phyloP scores from a whole-genome alignment of 2,113 vertebrate genomes.

The Rattus norvegicus region DNA sequence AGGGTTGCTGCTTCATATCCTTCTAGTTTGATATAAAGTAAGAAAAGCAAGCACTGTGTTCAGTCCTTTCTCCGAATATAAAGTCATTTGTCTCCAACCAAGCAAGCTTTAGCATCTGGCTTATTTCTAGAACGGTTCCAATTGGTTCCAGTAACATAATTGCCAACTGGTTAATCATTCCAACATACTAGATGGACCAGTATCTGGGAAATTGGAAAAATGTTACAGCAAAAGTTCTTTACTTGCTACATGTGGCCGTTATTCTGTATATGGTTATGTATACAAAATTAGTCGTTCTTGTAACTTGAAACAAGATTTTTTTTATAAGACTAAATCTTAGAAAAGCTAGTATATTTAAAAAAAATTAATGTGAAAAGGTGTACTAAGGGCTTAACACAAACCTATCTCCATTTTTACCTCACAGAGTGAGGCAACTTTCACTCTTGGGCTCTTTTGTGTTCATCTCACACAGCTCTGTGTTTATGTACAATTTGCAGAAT shows the following conservation, averaged over 20 bases:
- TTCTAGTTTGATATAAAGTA: slow-evolving; percentile 56
- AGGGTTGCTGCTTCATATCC: slow-evolving; percentile 47
- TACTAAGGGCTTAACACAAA: slow-evolving; percentile 55
- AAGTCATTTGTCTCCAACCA: slow-evolving; percentile 62
- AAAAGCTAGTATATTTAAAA: slow-evolving; percentile 60
- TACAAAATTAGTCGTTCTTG: slow-evolving; percentile 13
- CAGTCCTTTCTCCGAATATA: slow-evolving; percentile 55
- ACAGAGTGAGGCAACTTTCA: slow-evolving; percentile 23
- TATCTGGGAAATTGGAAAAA: slow-evolving; percentile 48
- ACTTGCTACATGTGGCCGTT: slow-evolving; percentile 14
- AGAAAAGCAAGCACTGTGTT: slow-evolving; percentile 56
- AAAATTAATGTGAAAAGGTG: slow-evolving; percentile 60
- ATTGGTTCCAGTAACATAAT: slow-evolving; percentile 51
- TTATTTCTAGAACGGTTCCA: slow-evolving; percentile 44
- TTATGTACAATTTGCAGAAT: slow-evolving; percentile 58
- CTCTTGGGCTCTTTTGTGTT: slow-evolving; percentile 22
- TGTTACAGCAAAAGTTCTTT: slow-evolving; percentile 22
- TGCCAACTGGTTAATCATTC: slow-evolving; percentile 62
- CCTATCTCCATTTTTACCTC: slow-evolving; percentile 49
- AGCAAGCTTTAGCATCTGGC: slow-evolving; percentile 11
- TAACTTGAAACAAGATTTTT: slow-evolving; percentile 59
- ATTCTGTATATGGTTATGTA: slow-evolving; percentile 38
- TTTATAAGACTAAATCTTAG: slow-evolving; percentile 50
- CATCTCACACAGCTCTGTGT: slow-evolving; percentile 42
- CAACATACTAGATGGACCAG: slow-evolving; percentile 60